A percentile compares a stretch with the other conserved stretches of the same genome.
phyloP scores from a whole-genome alignment of 2,113 vertebrate genomes.

The Eurypyga helias region DNA sequence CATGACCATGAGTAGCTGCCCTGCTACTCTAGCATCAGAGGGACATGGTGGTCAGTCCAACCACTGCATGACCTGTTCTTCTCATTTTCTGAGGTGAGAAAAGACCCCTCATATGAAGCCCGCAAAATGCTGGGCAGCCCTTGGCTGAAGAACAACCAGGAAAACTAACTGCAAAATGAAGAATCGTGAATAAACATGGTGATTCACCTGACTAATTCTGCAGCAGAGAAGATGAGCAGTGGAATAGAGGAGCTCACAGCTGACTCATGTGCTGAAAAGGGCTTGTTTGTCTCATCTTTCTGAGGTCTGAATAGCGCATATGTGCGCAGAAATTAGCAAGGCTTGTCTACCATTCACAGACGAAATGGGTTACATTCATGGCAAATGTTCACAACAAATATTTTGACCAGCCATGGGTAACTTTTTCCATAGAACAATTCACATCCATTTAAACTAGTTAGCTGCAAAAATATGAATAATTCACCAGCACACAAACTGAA shows the following conservation, averaged over 20 bases:
- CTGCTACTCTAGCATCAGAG: neutral
- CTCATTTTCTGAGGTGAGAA: neutral
- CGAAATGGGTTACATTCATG: neutral
- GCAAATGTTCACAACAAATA: neutral
- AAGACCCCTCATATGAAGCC: neutral
- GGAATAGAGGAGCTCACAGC: neutral
- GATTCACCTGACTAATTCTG: neutral
- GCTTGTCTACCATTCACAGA: neutral
- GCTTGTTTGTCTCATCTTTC: neutral
- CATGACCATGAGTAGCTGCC: neutral
- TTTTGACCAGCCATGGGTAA: neutral
- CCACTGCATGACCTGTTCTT: neutral
- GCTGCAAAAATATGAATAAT: neutral
- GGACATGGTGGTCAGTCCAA: neutral
- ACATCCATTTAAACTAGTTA: neutral
- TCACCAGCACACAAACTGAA: neutral
- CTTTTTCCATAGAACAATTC: neutral
- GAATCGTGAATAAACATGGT: neutral
- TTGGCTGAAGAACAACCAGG: neutral
- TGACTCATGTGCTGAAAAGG: neutral
- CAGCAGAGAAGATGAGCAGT: neutral
- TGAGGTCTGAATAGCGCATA: neutral
- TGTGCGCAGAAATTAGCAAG: neutral
- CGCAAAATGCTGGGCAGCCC: accelerated
- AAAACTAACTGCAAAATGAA: neutral